A percentile compares a stretch with the other conserved stretches of the same genome.
Evolutionary conservation across 1,140 invertebrate species (phyloP).

Genomic region (Bursaphelenchus mucronatus): DNA sequence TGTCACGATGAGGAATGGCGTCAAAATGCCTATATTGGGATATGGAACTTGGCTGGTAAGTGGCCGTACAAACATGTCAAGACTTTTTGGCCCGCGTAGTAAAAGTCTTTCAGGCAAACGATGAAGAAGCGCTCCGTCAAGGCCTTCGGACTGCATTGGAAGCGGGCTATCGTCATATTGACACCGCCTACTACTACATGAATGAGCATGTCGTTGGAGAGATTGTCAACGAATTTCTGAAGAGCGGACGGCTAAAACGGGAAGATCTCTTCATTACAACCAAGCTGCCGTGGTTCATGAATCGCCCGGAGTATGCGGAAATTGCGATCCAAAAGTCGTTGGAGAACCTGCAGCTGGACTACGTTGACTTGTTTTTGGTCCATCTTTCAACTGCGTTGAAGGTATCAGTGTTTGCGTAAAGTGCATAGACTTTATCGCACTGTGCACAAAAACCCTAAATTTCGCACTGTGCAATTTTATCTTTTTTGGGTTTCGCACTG

Average conservation of each 20-base stretch:
- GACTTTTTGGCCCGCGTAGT: no score
- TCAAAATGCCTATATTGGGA: no score
- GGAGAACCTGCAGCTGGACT: conserved; percentile 34
- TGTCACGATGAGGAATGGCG: no score
- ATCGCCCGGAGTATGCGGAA: conserved; percentile 18
- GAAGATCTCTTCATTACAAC: conserved; percentile 75
- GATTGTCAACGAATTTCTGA: conserved; percentile 64
- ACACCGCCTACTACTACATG: conserved; percentile 72
- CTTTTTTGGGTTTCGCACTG: no score
- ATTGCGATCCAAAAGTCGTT: conserved; percentile 22
- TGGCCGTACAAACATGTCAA: no score
- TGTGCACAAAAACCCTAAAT: no score
- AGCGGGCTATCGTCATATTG: conserved; percentile 64
- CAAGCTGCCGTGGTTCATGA: conserved; percentile 62
- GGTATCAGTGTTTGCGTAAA: background rate
- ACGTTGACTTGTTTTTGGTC: conserved; percentile 34
- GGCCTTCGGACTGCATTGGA: conserved; percentile 69
- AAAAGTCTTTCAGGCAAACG: conserved; percentile 36
- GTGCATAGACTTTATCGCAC: no score
- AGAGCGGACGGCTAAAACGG: conserved; percentile 65
- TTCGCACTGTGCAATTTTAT: no score
- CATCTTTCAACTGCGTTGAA: conserved; percentile 21
- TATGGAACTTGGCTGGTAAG: no score
- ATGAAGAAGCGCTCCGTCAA: conserved; percentile 67
- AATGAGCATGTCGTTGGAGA: conserved; percentile 71